Percentiles rank a stretch among this genome's conserved stretches.
phyloP scores from a whole-genome alignment of 1,140 invertebrate species.

The Polypedilum pembai region DNA sequence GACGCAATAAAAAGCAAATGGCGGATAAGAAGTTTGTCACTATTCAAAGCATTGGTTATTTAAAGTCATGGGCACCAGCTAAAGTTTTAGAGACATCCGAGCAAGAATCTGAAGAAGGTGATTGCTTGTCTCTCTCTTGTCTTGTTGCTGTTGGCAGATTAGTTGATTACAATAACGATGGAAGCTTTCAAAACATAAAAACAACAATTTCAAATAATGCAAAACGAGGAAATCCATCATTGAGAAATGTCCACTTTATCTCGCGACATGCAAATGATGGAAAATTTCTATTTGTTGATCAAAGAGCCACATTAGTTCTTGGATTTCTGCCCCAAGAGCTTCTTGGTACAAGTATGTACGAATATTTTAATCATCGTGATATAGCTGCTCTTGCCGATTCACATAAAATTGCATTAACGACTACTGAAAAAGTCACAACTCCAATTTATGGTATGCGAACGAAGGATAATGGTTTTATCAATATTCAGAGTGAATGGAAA shows the following conservation, averaged over 20 bases:
- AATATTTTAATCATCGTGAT: constrained; percentile 83
- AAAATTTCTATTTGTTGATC: constrained; percentile 94
- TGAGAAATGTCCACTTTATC: constrained; percentile 58
- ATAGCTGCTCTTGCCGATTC: constrained; percentile 70
- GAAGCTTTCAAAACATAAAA: neutral
- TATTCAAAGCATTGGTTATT: constrained; percentile 82
- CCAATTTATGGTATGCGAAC: constrained; percentile 70
- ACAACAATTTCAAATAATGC: constrained; percentile 32
- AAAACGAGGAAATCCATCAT: constrained; percentile 40
- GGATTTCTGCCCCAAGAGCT: constrained; percentile 90
- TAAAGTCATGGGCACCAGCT: constrained; percentile 83
- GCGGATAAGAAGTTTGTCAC: constrained; percentile 65
- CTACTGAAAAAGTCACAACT: constrained; percentile 56
- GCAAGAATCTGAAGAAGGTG: constrained; percentile 58
- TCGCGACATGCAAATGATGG: constrained; percentile 89
- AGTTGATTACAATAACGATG: neutral
- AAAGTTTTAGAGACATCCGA: constrained; percentile 59
- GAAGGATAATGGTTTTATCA: constrained; percentile 65
- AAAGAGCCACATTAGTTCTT: constrained; percentile 76
- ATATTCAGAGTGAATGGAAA: constrained; percentile 75
- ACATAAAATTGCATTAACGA: constrained; percentile 71
- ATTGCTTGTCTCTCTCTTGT: constrained; percentile 63
- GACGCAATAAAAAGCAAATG: constrained; percentile 58
- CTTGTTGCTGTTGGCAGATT: constrained; percentile 73
- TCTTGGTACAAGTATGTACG: constrained; percentile 85